These are phyloP conservation scores for Lomographa bimaculata DNA, from an alignment of 2,888 invertebrate genomes.

Conservation along the genomic window DNA sequence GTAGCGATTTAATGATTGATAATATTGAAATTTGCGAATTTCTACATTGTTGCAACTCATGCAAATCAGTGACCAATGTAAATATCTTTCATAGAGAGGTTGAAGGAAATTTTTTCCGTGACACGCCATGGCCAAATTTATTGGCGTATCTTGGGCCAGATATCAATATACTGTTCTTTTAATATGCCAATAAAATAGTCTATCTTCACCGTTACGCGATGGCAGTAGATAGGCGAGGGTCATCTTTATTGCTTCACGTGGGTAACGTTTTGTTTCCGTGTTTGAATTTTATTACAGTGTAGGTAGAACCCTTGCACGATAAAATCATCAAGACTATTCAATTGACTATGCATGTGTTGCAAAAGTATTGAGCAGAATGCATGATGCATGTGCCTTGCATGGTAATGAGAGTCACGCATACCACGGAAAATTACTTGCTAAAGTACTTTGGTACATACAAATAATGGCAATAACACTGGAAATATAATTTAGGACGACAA, in stretches of 20 bases:
- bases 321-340: conserved; percentile 22
- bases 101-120: no score
- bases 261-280: conserved; percentile 28
- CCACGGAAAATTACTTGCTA: conserved; percentile 17
- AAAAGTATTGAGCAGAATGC: conserved; percentile 25
- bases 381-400: conserved; percentile 16
- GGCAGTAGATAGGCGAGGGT: conserved; percentile 9
- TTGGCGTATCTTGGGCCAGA: no score
- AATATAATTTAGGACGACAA: no score
- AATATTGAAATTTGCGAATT: conserved; percentile 2
- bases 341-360: conserved; percentile 27
- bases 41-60: no score
- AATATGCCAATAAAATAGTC: conserved; percentile 3
- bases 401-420: conserved; percentile 15
- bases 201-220: conserved; percentile 4
- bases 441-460: no score
- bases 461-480: no score
- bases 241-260: conserved; percentile 21
- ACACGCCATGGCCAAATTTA: no score
- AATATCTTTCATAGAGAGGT: no score
- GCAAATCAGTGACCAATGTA: no score
- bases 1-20: conserved; percentile 12
- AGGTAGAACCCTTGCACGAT: conserved; percentile 24
- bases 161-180: no score
- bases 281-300: conserved; percentile 24